These are phyloP conservation scores for Neoitamus cyanurus DNA, from an alignment of 2,888 invertebrate genomes.

Conservation along the genomic window DNA sequence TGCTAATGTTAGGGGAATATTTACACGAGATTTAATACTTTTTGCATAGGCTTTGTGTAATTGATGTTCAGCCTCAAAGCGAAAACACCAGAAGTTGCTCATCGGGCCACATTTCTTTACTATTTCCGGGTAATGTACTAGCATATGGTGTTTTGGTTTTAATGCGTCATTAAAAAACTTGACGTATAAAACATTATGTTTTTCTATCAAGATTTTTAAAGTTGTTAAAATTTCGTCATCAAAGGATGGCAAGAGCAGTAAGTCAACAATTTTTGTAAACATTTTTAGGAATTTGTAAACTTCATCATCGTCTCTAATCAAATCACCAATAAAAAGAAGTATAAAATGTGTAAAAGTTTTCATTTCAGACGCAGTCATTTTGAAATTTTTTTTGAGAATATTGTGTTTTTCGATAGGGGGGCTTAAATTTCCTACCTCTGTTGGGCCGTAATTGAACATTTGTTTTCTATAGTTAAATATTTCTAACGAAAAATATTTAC, in stretches of 20 bases:
- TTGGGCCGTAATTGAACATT: constrained; percentile 32
- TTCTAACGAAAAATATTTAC: constrained; percentile 26
- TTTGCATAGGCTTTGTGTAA: constrained; percentile 55
- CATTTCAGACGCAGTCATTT: constrained; percentile 52
- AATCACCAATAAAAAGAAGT: constrained; percentile 52
- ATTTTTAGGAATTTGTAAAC: constrained; percentile 50
- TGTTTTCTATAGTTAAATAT: constrained; percentile 41
- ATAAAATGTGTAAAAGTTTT: constrained; percentile 50
- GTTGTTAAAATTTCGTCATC: background rate
- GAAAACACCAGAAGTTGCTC: constrained; percentile 54
- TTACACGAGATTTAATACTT: constrained; percentile 55
- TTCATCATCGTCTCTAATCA: constrained; percentile 48
- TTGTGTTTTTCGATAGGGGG: constrained; percentile 40
- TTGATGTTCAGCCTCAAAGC: constrained; percentile 55
- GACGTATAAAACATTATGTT: constrained; percentile 42
- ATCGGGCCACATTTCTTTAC: constrained; percentile 54
- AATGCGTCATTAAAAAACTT: constrained; percentile 53
- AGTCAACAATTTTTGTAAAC: constrained; percentile 48
- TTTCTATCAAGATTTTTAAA: constrained; percentile 6
- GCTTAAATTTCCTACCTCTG: constrained; percentile 35
- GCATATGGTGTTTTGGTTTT: constrained; percentile 56
- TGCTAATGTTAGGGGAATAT: constrained; percentile 55
- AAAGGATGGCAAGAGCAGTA: constrained; percentile 37
- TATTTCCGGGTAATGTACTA: constrained; percentile 55
- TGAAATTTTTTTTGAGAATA: constrained; percentile 44